Evolutionary conservation across 2,113 vertebrate genomes (phyloP).

Genomic region (Ailurus styani): DNA sequence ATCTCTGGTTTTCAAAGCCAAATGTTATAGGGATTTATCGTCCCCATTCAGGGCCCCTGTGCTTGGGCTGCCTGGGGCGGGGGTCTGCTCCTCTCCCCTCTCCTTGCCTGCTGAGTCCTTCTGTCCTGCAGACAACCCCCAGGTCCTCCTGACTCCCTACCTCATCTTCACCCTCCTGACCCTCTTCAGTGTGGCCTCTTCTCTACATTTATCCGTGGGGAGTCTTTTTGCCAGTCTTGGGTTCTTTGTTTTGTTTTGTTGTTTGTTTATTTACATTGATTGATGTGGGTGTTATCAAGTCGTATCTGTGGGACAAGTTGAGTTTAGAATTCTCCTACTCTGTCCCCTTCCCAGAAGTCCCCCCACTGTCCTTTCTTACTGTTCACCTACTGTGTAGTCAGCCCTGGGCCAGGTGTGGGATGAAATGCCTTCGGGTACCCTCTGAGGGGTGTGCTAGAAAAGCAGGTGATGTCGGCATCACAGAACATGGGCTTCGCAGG

Average conservation of each 20-base stretch:
- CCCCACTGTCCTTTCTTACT: not conserved
- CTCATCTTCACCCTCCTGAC: not conserved
- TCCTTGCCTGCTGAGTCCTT: not conserved
- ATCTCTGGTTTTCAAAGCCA: not conserved
- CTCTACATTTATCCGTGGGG: not conserved
- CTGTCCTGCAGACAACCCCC: not conserved
- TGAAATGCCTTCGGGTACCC: fast-evolving
- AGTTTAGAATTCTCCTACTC: not conserved
- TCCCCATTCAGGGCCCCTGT: not conserved
- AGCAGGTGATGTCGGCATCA: fast-evolving
- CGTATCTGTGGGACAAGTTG: not conserved
- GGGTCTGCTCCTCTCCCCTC: not conserved
- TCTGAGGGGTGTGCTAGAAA: too few species aligned
- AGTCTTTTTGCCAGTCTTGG: not conserved
- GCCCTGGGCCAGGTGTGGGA: fast-evolving
- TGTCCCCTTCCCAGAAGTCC: not conserved
- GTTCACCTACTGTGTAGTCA: too few species aligned
- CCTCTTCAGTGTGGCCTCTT: not conserved
- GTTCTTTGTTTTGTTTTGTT: not conserved
- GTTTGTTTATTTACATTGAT: not conserved
- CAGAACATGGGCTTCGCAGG: not conserved
- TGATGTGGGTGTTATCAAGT: not conserved
- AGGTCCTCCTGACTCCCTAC: not conserved
- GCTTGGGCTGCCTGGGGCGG: not conserved
- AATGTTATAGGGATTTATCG: not conserved